A percentile compares a stretch with the other conserved stretches of the same genome.
Conservation (phyloP, 2,113 vertebrate genomes). For the Fulmarus glacialis region DNA sequence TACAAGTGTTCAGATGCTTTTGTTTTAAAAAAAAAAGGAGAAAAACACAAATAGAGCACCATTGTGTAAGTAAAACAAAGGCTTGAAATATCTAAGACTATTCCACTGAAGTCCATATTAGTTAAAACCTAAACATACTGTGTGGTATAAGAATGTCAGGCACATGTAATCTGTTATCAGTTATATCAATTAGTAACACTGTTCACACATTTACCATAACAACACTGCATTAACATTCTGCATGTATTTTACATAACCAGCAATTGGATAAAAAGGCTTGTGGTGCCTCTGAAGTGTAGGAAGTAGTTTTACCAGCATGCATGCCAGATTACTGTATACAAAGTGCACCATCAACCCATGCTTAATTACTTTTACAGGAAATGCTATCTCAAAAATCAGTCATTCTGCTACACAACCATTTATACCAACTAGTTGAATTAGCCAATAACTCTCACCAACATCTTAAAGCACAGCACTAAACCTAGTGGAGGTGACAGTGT, state of each 20-base stretch:
- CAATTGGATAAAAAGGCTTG: conserved; percentile 61
- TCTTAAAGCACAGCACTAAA: conserved; percentile 63
- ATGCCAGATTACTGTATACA: conserved; percentile 70
- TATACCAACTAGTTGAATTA: conserved; percentile 43
- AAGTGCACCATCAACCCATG: conserved; percentile 69
- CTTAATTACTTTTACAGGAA: conserved; percentile 64
- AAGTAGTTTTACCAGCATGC: conserved; percentile 70
- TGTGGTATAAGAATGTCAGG: conserved; percentile 71
- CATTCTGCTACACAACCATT: conserved; percentile 59
- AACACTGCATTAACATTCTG: conserved; percentile 72
- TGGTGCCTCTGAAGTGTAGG: conserved; percentile 68
- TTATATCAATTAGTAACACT: conserved; percentile 76
- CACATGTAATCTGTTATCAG: conserved; percentile 69
- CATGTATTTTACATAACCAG: conserved; percentile 75
- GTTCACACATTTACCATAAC: conserved; percentile 73
- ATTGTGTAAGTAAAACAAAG: conserved; percentile 77
- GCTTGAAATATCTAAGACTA: conserved; percentile 71
- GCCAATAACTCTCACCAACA: conserved; percentile 58
- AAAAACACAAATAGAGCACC: conserved; percentile 77
- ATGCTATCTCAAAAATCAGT: conserved; percentile 60
- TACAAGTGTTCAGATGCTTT: conserved; percentile 67
- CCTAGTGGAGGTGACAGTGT: conserved; percentile 25
- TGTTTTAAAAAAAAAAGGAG: conserved; percentile 20
- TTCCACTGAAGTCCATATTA: conserved; percentile 64
- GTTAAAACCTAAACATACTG: conserved; percentile 69